A percentile compares a stretch with the other conserved stretches of the same genome.
phyloP scores from a whole-genome alignment of 1,140 invertebrate genomes.

The Battus philenor region DNA sequence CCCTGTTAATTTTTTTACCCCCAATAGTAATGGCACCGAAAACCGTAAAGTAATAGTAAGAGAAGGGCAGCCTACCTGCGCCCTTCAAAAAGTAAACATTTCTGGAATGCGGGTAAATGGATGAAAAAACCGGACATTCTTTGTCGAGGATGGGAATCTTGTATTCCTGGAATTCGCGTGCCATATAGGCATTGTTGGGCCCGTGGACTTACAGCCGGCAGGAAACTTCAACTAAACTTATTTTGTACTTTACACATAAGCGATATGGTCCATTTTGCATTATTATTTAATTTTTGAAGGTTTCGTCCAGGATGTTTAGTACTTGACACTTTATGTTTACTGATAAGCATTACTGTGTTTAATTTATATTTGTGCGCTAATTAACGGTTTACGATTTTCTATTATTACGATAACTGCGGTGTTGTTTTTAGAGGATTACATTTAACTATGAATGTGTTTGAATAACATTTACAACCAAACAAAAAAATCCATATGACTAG shows the following conservation, averaged over 20 bases:
- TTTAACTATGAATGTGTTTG: no score
- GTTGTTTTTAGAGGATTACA: no score
- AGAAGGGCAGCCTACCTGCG: conserved; percentile 34
- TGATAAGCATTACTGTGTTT: not conserved
- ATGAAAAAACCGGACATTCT: conserved; percentile 42
- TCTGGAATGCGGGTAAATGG: conserved; percentile 52
- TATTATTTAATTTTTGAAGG: not conserved
- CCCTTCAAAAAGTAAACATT: conserved; percentile 48
- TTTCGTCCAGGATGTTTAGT: not conserved
- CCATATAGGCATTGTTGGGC: conserved; percentile 23
- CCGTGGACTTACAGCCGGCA: not conserved
- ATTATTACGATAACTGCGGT: no score
- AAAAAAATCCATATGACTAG: no score
- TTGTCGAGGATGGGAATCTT: conserved; percentile 47
- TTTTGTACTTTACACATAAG: not conserved
- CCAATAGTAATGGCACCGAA: no score
- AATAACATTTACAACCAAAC: no score
- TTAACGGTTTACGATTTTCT: no score
- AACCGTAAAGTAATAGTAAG: conserved; percentile 8
- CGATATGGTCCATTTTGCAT: not conserved
- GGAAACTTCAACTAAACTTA: not conserved
- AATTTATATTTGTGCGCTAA: not conserved
- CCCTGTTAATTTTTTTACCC: no score
- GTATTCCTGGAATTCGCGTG: conserved; percentile 56
- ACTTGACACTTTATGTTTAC: not conserved